Evolutionary conservation across 2,888 invertebrate genomes (phyloP).

Genomic region (Eristalinus sepulchralis): DNA sequence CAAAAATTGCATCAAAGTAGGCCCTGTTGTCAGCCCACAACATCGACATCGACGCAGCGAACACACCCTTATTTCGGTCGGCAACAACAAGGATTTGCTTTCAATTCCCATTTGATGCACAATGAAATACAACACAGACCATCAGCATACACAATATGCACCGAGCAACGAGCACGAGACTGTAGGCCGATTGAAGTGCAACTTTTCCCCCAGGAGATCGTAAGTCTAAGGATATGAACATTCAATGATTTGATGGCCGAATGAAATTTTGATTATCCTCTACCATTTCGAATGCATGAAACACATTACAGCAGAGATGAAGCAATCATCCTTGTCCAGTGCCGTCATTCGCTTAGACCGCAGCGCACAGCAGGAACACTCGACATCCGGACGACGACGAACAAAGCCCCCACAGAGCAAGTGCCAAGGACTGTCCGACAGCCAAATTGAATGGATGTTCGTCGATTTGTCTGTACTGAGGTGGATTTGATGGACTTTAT

Average conservation of each 20-base stretch:
- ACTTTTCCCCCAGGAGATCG: conserved; percentile 49
- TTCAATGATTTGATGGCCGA: conserved; percentile 54
- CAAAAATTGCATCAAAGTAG: conserved; percentile 4
- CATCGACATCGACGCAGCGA: not conserved
- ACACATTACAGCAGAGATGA: conserved; percentile 51
- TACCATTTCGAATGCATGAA: conserved; percentile 64
- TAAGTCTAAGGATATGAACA: conserved; percentile 45
- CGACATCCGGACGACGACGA: not conserved
- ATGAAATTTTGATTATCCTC: conserved; percentile 67
- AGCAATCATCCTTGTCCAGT: conserved; percentile 53
- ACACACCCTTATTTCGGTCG: not conserved
- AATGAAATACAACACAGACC: not conserved
- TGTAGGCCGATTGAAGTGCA: conserved; percentile 44
- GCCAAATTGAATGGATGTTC: not conserved
- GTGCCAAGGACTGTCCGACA: not conserved
- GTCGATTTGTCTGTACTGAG: not conserved
- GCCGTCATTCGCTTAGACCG: not conserved
- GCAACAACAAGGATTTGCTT: conserved; percentile 41
- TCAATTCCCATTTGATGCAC: conserved; percentile 16
- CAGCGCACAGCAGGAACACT: not conserved
- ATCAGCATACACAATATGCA: not conserved
- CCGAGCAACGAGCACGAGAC: not conserved
- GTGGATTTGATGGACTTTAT: conserved; percentile 39
- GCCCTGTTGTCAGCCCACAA: not conserved
- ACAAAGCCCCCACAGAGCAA: conserved; percentile 11